Evolutionary conservation across 2,888 invertebrate genomes (phyloP), one percentile per base, ranked within the genome.

Genomic region (Gasteruption jaculator): DNA sequence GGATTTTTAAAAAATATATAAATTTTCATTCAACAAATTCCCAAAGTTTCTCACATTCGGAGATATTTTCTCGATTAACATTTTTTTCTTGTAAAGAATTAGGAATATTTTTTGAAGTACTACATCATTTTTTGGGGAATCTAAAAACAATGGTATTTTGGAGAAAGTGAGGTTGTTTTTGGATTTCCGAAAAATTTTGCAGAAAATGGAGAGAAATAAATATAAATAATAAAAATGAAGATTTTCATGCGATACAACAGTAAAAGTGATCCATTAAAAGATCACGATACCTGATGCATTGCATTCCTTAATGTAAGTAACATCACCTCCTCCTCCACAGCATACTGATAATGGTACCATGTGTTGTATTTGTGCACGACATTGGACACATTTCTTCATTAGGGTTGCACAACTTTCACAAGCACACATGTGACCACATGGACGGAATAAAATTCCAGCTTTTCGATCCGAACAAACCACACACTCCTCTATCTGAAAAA

Each of bases 331-430:
- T 40, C 61, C 65, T 4, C 65, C 65, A 51, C 80, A 82, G 54
- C 82, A 82, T 20, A 80, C 72, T 35, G 71, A 71, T 61, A 74
- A 66, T 8, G 77, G 76, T 31, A 78, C 71, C 74, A 82, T 82
- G 57, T 82, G 78, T 52, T 86, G 86, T 53, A 95, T 89, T 68
- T 88, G 86, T 33, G 88, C 82, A 58, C 94, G 83, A 73, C 96
- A 96, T 71, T 91, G 85, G 11, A 96, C 92, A 75, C 96, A 96
- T 75, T 95, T 95, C 77, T 94, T 94, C 93, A 96, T 94, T 58
- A 95, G 81, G 51, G 86, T 84, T 47, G 93, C 89, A 74, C 95
- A 96, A 57, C 83, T 80, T 53, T 86, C 86, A 75, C 92, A 92
- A 14, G 89, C 91, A 74, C 88, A 87, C 84, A 95, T 91, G 74